These are phyloP conservation scores for Isurus oxyrinchus DNA, from an alignment of 2,113 vertebrate genomes.

Conservation along the genomic window DNA sequence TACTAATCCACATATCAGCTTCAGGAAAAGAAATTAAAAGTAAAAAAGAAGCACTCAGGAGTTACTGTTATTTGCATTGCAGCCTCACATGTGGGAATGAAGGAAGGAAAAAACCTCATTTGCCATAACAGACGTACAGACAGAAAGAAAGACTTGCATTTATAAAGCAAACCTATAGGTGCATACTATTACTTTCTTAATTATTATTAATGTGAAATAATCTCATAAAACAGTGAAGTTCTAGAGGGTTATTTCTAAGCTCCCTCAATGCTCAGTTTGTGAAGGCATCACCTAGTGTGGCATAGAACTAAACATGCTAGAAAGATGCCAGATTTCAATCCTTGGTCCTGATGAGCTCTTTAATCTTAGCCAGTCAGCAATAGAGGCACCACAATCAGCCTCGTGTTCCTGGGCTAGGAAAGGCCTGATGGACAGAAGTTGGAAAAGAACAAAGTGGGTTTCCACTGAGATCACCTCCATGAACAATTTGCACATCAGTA, in stretches of 20 bases:
- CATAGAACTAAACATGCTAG: background rate
- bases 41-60: background rate
- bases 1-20: background rate
- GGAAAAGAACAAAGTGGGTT: background rate
- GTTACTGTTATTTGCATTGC: background rate
- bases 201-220: background rate
- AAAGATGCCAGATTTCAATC: background rate
- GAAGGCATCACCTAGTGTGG: background rate
- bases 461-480: background rate
- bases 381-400: background rate
- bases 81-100: background rate
- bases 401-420: background rate
- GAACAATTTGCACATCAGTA: background rate
- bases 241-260: background rate
- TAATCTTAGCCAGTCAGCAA: background rate
- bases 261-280: background rate
- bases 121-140: background rate
- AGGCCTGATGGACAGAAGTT: background rate
- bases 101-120: background rate
- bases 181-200: background rate
- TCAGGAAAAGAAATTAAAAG: background rate
- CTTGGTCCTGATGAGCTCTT: background rate
- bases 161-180: background rate
- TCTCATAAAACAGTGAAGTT: background rate
- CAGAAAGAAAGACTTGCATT: background rate